These are phyloP conservation scores for Tauraco erythrolophus DNA, from an alignment of 2,113 vertebrate species.

Conservation along the genomic window DNA sequence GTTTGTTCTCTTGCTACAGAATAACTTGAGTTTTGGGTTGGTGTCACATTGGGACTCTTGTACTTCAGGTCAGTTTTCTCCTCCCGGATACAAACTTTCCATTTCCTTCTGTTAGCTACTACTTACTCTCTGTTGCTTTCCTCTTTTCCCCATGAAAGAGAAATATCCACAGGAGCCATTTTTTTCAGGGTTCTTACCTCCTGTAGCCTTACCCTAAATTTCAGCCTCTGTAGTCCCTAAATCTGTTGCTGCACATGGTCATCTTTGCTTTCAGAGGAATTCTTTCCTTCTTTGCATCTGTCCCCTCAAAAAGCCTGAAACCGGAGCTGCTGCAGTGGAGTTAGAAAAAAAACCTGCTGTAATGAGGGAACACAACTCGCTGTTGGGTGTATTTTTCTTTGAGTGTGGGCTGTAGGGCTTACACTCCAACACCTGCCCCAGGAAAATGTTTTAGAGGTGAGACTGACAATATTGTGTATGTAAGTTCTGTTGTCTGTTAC, in stretches of 20 bases:
- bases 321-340: neutral
- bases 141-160: neutral
- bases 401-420: neutral
- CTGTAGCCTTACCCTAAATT: neutral
- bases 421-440: neutral
- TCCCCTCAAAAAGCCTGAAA: neutral
- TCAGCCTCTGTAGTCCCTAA: neutral
- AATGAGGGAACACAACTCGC: neutral
- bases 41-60: neutral
- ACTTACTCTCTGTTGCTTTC: neutral
- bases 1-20: neutral
- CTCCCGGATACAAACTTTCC: neutral
- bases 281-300: neutral
- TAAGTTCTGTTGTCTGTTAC: neutral
- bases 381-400: neutral
- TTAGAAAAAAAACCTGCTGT: neutral
- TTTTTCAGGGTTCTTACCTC: neutral
- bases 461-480: neutral
- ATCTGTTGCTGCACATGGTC: neutral
- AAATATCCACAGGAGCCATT: neutral
- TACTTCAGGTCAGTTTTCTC: neutral
- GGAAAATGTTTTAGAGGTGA: neutral
- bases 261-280: neutral
- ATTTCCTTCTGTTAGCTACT: neutral
- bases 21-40: neutral